Base-by-base conservation (phyloP, 2,113 vertebrate species). In the Dissostichus mawsoni region DNA sequence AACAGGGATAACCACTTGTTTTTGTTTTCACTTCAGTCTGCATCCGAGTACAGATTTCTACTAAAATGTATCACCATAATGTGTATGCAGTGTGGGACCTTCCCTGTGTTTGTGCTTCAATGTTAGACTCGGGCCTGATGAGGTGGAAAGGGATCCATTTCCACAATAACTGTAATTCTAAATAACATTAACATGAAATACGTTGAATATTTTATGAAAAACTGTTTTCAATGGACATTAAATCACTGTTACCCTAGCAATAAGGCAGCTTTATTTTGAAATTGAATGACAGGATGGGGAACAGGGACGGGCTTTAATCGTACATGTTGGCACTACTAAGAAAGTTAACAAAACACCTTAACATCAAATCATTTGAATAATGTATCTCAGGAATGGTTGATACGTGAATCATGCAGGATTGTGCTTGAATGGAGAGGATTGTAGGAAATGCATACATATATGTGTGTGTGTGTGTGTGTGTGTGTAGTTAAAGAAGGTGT, bases 201-300 rank as follows among this genome's bases (percentile, higher is more conserved):
- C 36, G 8, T 36, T 33, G 33, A 3, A 2, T 67, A 78, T 56
- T 68, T 68, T 62, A 18, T 50, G 33, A 17, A 41, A 41, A n/a
- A 55, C 2, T 44, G 3, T 65, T 65, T 77, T 78, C 48, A 75
- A 57, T 67, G 59, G n/a, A 36, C 71, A 64, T 55, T 1, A 41
- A 77, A 50, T 74, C 63, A 61, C 14, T 70, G 70, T 78, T 85
- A 55, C 44, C 78, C 63, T 63, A 87, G 79, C 87, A 88, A 91
- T 91, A 90, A 85, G 89, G 88, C 83, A 85, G 86, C 78, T 90
- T 86, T 69, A 66, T 84, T 74, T 76, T 72, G 65, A 71, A 50
- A 58, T 53, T 68, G 12, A 78, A 76, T 36, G 70, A 67, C 69
- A 29, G 29, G 18, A 41, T 20, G 13, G 16, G 41, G 17, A 10